A percentile compares a stretch with the other conserved stretches of the same genome.
These are phyloP conservation scores for Endomychus coccineus DNA, from an alignment of 2,888 invertebrate genomes.

Conservation along the genomic window DNA sequence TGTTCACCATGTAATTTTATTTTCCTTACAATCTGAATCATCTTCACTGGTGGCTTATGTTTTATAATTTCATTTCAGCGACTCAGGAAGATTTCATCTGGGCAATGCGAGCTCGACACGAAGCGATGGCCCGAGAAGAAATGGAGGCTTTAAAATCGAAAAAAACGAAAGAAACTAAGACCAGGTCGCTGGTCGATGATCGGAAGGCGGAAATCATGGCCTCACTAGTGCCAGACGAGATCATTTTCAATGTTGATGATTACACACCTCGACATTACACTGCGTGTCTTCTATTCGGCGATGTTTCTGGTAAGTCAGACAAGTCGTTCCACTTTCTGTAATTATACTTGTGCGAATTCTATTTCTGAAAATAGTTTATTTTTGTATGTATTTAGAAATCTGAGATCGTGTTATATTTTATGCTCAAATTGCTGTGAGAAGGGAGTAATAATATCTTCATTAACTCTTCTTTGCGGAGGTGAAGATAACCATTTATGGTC, in stretches of 20 bases:
- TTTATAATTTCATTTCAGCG: too few relatives aligned
- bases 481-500: too few relatives aligned
- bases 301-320: constrained; percentile 54
- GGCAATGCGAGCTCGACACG: constrained; percentile 26
- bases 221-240: constrained; percentile 59
- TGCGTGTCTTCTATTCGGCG: constrained; percentile 55
- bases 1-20: too few relatives aligned
- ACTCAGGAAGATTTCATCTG: constrained; percentile 30
- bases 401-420: too few relatives aligned
- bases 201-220: constrained; percentile 49
- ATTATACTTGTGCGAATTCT: too few relatives aligned
- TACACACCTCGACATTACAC: constrained; percentile 49
- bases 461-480: too few relatives aligned
- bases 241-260: constrained; percentile 51
- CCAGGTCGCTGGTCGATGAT: constrained; percentile 20
- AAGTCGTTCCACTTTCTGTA: too few relatives aligned
- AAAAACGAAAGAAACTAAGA: constrained; percentile 39
- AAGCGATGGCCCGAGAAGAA: constrained; percentile 1
- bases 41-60: too few relatives aligned
- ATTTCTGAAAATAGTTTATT: background rate
- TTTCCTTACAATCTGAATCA: too few relatives aligned
- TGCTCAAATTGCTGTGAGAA: too few relatives aligned
- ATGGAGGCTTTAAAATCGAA: background rate
- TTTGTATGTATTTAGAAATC: too few relatives aligned
- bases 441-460: too few relatives aligned